Conservation (phyloP, 2,888 invertebrate species). For the Alcis repandata region DNA sequence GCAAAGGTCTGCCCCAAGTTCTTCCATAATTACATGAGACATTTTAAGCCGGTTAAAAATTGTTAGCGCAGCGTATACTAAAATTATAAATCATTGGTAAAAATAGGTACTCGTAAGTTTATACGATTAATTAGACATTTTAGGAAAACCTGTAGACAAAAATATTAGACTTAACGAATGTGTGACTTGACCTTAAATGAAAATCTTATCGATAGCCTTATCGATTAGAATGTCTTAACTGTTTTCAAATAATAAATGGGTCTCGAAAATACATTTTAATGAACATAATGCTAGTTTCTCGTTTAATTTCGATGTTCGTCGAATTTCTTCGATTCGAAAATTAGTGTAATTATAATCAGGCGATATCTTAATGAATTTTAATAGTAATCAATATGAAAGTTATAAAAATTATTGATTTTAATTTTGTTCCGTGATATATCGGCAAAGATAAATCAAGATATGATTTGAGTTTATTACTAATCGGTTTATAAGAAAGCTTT, state of each 20-base stretch:
- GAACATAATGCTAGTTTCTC: conserved; percentile 35
- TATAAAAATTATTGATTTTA: conserved; percentile 37
- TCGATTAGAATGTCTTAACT: conserved; percentile 48
- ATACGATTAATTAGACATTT: too few relatives aligned
- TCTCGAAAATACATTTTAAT: conserved; percentile 31
- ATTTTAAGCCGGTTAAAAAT: too few relatives aligned
- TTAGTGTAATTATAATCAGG: conserved; percentile 43
- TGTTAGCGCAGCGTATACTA: too few relatives aligned
- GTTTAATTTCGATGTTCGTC: conserved; percentile 25
- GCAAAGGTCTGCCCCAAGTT: too few relatives aligned
- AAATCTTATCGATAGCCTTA: conserved; percentile 31
- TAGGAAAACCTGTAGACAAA: too few relatives aligned
- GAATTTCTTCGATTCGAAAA: conserved; percentile 33
- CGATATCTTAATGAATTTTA: conserved; percentile 37
- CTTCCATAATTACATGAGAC: too few relatives aligned
- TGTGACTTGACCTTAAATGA: conserved; percentile 11
- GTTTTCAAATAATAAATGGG: conserved; percentile 30
- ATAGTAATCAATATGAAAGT: conserved; percentile 39
- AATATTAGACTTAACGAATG: too few relatives aligned
- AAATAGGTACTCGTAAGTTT: too few relatives aligned
- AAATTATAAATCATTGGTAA: too few relatives aligned
- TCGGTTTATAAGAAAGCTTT: conserved; percentile 13
- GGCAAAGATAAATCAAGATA: conserved; percentile 30
- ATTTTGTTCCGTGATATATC: conserved; percentile 33
- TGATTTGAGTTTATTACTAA: conserved; percentile 29